Evolutionary conservation across 2,797 vertebrate genomes (phyloP).

Genomic region (Pterois miles): DNA sequence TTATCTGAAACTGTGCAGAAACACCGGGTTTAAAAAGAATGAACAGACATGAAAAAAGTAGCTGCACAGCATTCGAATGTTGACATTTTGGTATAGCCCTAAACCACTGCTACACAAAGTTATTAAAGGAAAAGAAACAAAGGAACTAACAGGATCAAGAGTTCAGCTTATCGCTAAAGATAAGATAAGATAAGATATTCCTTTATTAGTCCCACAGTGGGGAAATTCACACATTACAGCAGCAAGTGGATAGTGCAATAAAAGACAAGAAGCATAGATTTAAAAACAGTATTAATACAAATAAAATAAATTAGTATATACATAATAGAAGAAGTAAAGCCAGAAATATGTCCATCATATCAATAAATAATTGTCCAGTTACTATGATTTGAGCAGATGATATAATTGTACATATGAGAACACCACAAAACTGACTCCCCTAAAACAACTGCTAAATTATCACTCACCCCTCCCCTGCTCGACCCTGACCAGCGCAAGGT

Average conservation of each 20-base stretch:
- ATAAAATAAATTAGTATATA: too few species aligned
- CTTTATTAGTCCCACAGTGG: too few species aligned
- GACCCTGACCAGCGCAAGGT: slow-evolving; percentile 92
- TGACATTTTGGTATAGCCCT: not conserved
- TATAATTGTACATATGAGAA: too few species aligned
- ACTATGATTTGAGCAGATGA: too few species aligned
- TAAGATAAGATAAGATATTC: too few species aligned
- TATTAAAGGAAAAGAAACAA: not conserved
- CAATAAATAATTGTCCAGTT: too few species aligned
- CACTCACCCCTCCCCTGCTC: slow-evolving; percentile 92
- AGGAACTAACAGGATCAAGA: not conserved
- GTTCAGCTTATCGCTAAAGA: not conserved
- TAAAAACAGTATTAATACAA: too few species aligned
- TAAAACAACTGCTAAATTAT: not conserved
- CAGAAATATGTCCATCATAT: too few species aligned
- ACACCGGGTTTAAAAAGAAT: not conserved
- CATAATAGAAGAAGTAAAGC: too few species aligned
- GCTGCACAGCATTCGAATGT: not conserved
- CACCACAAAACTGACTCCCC: not conserved
- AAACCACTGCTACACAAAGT: not conserved
- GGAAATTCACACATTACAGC: too few species aligned
- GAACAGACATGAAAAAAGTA: not conserved
- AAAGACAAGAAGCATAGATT: too few species aligned
- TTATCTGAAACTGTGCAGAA: not conserved
- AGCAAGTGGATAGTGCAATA: too few species aligned